These are phyloP conservation scores for Xylota segnis DNA, from an alignment of 2,888 invertebrate species.

Conservation along the genomic window DNA sequence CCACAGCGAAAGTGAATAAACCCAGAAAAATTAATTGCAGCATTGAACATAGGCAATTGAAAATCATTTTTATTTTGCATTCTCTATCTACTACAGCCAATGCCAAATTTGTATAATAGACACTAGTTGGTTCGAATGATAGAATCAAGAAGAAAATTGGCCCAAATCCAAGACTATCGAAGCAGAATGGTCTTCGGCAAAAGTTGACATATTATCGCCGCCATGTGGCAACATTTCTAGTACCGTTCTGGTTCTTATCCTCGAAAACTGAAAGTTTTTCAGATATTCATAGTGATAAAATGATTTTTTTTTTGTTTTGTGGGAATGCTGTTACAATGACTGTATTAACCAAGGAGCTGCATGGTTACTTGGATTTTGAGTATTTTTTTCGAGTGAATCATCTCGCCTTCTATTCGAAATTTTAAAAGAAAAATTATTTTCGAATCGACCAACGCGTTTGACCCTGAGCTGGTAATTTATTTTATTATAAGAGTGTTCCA, in stretches of 20 bases:
- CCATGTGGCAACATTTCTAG: conserved; percentile 56
- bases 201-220: conserved; percentile 69
- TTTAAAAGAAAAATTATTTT: background rate
- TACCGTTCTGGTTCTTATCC: conserved; percentile 4
- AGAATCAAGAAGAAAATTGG: conserved; percentile 68
- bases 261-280: conserved; percentile 35
- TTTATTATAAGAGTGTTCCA: background rate
- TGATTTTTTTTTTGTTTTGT: background rate
- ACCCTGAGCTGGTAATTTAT: background rate
- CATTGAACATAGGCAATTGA: conserved; percentile 77
- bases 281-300: background rate
- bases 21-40: conserved; percentile 76
- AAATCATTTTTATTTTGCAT: conserved; percentile 65
- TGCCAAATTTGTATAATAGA: conserved; percentile 48
- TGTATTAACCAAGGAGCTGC: background rate
- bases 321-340: background rate
- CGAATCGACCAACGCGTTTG: background rate
- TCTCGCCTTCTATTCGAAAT: background rate
- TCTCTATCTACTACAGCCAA: conserved; percentile 24
- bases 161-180: conserved; percentile 53
- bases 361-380: background rate
- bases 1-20: conserved; percentile 70
- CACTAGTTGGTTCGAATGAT: conserved; percentile 52
- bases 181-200: conserved; percentile 62
- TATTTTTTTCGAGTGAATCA: conserved; percentile 3